A percentile compares a stretch with the other conserved stretches of the same genome.
Conservation (phyloP, 2,888 invertebrate genomes). For the Osedax frankpressi region DNA sequence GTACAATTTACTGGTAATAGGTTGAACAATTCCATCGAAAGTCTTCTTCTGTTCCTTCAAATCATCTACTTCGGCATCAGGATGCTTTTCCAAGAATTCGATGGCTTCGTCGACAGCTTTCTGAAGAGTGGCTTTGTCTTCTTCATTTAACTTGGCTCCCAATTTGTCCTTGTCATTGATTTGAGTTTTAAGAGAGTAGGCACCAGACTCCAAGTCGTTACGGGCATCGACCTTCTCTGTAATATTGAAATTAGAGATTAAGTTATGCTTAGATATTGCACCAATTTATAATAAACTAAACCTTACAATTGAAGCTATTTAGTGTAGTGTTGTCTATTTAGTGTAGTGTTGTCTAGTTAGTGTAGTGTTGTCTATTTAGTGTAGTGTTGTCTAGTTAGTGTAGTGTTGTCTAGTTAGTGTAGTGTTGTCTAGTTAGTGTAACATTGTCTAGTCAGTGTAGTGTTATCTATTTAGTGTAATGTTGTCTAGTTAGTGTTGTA, state of each 20-base stretch:
- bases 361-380: too few relatives aligned
- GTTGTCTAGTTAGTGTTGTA: not conserved
- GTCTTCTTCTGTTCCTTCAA: conserved; percentile 87
- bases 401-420: too few relatives aligned
- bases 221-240: conserved; percentile 75
- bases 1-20: conserved; percentile 83
- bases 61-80: conserved; percentile 78
- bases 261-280: too few relatives aligned
- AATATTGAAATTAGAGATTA: not conserved
- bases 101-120: conserved; percentile 87
- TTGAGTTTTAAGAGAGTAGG: conserved; percentile 93
- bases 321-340: too few relatives aligned
- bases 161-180: conserved; percentile 90
- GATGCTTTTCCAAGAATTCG: conserved; percentile 92
- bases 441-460: too few relatives aligned
- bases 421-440: too few relatives aligned
- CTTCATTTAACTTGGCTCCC: conserved; percentile 72
- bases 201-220: conserved; percentile 83
- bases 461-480: not conserved
- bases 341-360: too few relatives aligned
- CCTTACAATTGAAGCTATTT: too few relatives aligned
- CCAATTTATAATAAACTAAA: too few relatives aligned
- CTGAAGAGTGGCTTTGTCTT: conserved; percentile 86
- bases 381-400: too few relatives aligned
- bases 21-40: conserved; percentile 84